Evolutionary conservation across 2,888 invertebrate species (phyloP).

Genomic region (Cotesia congregata): DNA sequence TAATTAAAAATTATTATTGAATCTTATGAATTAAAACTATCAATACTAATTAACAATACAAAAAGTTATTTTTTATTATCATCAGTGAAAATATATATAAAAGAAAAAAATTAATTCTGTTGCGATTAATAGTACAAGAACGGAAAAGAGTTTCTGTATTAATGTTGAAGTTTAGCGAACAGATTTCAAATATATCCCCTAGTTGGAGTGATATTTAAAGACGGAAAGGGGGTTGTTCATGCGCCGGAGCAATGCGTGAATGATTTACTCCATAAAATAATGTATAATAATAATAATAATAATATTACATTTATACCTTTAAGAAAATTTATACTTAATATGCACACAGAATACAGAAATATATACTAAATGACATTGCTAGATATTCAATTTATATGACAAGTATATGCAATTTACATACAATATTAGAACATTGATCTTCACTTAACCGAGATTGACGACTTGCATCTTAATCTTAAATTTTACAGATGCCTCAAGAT

Average conservation of each 20-base stretch:
- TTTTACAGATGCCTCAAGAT: not conserved
- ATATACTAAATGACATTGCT: not conserved
- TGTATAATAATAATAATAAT: slow-evolving; percentile 3
- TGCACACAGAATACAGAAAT: not conserved
- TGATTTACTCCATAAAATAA: slow-evolving; percentile 42
- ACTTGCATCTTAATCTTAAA: not conserved
- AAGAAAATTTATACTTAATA: not conserved
- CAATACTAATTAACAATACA: not conserved
- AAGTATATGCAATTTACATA: not conserved
- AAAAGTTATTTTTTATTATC: not conserved
- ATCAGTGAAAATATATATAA: no score
- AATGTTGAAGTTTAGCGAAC: slow-evolving; percentile 54
- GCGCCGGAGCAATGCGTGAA: slow-evolving; percentile 55
- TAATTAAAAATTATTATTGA: not conserved
- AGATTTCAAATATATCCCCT: slow-evolving; percentile 62
- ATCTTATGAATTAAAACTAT: not conserved
- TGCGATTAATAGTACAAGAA: slow-evolving; percentile 24
- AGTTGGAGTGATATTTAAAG: slow-evolving; percentile 33
- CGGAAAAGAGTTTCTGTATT: slow-evolving; percentile 53
- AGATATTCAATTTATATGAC: not conserved
- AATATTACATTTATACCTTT: slow-evolving; percentile 10
- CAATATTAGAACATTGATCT: not conserved
- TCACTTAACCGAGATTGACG: not conserved
- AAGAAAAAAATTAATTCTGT: not conserved
- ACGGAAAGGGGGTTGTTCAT: slow-evolving; percentile 49